Conservation (phyloP, 2,113 vertebrate genomes). For the Sander vitreus region DNA sequence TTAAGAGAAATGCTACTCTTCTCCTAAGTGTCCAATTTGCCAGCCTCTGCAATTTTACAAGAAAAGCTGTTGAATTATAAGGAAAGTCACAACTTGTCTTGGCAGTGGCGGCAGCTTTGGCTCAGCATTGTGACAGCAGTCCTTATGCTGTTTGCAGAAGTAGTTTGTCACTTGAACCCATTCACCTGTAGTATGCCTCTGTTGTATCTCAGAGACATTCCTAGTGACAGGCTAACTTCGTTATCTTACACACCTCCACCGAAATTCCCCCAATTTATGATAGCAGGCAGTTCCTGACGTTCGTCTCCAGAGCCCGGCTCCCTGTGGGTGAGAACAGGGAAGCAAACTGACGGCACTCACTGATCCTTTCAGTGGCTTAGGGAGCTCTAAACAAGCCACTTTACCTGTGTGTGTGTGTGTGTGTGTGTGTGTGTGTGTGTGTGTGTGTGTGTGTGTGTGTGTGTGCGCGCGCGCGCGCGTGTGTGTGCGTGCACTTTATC, state of each 20-base stretch:
- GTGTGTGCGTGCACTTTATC: constrained; percentile 51
- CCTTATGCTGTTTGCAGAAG: constrained; percentile 46
- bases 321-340: constrained; percentile 46
- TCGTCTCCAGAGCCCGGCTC: constrained; percentile 55
- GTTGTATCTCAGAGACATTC: constrained; percentile 47
- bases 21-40: constrained; percentile 56
- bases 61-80: constrained; percentile 27
- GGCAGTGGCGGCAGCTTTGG: constrained; percentile 27
- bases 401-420: constrained; percentile 45
- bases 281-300: constrained; percentile 70
- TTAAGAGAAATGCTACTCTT: constrained; percentile 28
- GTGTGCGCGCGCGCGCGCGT: constrained; percentile 29
- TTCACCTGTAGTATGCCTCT: constrained; percentile 41
- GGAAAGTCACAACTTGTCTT: constrained; percentile 14
- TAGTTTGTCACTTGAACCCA: constrained; percentile 61
- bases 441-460: constrained; percentile 35
- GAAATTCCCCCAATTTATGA: constrained; percentile 64
- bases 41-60: constrained; percentile 20
- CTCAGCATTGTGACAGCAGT: constrained; percentile 45
- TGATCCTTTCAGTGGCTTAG: constrained; percentile 63
- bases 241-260: constrained; percentile 60
- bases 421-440: constrained; percentile 31
- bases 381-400: constrained; percentile 68
- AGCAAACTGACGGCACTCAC: constrained; percentile 42
- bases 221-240: constrained; percentile 65